phyloP scores from a whole-genome alignment of 2,888 invertebrate species.

The Cyaniris semiargus region DNA sequence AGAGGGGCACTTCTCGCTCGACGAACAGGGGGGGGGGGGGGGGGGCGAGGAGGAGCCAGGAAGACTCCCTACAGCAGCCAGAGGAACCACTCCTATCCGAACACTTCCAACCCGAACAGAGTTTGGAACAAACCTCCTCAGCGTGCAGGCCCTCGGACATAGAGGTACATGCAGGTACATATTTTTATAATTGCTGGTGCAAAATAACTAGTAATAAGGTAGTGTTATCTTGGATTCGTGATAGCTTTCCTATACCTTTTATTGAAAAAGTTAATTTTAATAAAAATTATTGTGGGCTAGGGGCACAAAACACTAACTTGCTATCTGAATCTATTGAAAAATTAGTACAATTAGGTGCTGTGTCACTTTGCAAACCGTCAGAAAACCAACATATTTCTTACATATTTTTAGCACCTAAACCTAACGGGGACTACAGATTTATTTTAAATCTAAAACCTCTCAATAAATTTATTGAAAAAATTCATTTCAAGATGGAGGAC shows the following conservation, averaged over 20 bases:
- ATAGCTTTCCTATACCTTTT: constrained; percentile 1
- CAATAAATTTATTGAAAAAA: constrained; percentile 34
- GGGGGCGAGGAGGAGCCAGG: constrained; percentile 38
- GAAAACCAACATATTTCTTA: constrained; percentile 31
- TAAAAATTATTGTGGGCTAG: background rate
- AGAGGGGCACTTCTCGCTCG: constrained; percentile 40
- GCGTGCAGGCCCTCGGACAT: constrained; percentile 16
- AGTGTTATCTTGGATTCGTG: constrained; percentile 1
- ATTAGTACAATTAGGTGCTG: constrained; percentile 31
- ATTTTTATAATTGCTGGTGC: constrained; percentile 41
- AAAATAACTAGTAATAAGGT: constrained; percentile 31
- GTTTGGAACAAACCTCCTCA: constrained; percentile 12
- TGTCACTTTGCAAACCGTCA: constrained; percentile 14
- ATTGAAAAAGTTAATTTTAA: background rate
- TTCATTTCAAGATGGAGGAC: constrained; percentile 37
- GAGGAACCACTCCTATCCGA: background rate
- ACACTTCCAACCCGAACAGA: background rate
- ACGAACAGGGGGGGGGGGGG: constrained; percentile 35
- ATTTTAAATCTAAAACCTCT: constrained; percentile 36
- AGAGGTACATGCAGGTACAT: constrained; percentile 40
- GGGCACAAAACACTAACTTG: background rate
- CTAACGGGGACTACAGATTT: constrained; percentile 25
- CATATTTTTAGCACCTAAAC: background rate
- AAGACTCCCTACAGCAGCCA: background rate
- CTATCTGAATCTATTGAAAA: constrained; percentile 22